These are phyloP conservation scores for Coccyzus lansbergi DNA, from an alignment of 2,797 vertebrate species.

Conservation along the genomic window DNA sequence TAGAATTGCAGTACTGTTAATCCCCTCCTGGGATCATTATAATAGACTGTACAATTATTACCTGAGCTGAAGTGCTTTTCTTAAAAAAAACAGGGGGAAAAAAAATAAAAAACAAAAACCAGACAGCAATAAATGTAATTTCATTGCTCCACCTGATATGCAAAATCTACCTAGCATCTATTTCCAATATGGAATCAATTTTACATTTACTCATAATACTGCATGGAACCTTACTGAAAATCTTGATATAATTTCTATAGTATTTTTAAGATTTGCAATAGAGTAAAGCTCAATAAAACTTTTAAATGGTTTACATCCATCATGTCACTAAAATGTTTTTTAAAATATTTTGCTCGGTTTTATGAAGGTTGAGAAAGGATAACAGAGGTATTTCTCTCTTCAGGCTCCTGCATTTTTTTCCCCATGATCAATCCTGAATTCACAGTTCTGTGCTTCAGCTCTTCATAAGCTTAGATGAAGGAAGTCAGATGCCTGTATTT, in stretches of 20 bases:
- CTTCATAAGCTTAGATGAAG: background rate
- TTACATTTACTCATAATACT: constrained; percentile 54
- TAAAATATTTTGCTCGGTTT: background rate
- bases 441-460: background rate
- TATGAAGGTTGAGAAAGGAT: background rate
- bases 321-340: background rate
- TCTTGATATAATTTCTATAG: constrained; percentile 56
- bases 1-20: constrained; percentile 64
- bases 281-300: constrained; percentile 63
- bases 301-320: constrained; percentile 44
- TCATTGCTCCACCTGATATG: constrained; percentile 52
- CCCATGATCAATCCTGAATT: background rate
- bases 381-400: background rate
- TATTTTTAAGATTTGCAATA: constrained; percentile 58
- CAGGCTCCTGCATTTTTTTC: background rate
- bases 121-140: constrained; percentile 59
- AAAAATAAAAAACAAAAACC: background rate
- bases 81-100: background rate
- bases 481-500: background rate
- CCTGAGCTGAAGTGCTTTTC: constrained; percentile 52
- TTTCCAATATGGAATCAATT: constrained; percentile 67
- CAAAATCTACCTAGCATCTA: constrained; percentile 55
- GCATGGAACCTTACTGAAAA: constrained; percentile 35
- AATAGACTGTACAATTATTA: constrained; percentile 73
- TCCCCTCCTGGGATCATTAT: constrained; percentile 68